phyloP scores from a whole-genome alignment of 1,140 invertebrate species.

The Caenorhabditis latens region DNA sequence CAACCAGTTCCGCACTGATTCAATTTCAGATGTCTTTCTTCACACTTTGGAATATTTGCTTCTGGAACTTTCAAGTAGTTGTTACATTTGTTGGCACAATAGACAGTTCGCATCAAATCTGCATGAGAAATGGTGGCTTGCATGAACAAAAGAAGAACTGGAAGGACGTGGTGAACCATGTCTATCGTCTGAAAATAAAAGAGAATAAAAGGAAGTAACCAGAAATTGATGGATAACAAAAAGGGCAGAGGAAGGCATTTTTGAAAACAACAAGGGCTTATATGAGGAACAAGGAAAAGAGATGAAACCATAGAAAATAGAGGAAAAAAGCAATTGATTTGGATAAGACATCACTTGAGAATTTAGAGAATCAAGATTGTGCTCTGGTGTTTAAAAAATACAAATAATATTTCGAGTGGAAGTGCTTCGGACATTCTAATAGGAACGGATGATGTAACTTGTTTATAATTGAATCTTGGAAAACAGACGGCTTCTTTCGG shows the following conservation, averaged over 20 bases:
- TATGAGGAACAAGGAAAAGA: slow-evolving; percentile 6
- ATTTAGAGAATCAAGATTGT: background rate
- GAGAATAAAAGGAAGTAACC: background rate
- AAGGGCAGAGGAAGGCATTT: background rate
- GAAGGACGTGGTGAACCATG: background rate
- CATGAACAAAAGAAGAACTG: background rate
- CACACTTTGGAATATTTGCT: slow-evolving; percentile 35
- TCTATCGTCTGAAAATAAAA: slow-evolving; percentile 1
- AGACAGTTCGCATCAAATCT: slow-evolving; percentile 23
- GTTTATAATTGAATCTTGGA: too few species aligned
- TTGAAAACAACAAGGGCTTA: slow-evolving; percentile 3
- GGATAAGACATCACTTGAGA: background rate
- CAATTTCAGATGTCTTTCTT: slow-evolving; percentile 31
- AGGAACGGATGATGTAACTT: background rate
- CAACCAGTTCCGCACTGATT: slow-evolving; percentile 42
- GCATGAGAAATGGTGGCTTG: background rate
- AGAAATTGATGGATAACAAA: background rate
- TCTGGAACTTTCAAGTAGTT: slow-evolving; percentile 40
- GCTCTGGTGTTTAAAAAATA: background rate
- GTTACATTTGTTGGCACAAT: slow-evolving; percentile 41
- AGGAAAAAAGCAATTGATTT: background rate
- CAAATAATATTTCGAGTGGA: background rate
- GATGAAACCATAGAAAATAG: slow-evolving; percentile 8
- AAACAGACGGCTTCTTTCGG: background rate
- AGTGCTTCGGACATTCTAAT: background rate